Evolutionary conservation across 2,888 invertebrate species (phyloP).

Genomic region (Caenorhabditis sulstoni): DNA sequence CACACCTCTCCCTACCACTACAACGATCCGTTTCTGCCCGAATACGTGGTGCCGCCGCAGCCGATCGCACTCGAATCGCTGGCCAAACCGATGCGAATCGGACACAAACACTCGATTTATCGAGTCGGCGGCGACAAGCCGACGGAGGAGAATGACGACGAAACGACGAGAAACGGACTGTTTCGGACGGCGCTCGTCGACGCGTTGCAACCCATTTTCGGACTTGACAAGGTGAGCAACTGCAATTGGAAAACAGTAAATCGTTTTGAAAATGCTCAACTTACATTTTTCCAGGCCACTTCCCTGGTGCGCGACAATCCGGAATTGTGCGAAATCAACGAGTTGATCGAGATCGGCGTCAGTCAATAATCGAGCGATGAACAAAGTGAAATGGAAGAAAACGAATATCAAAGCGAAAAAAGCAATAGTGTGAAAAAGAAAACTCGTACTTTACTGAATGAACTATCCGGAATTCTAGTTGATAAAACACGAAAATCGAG

Average conservation of each 20-base stretch:
- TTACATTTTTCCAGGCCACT: conserved; percentile 7
- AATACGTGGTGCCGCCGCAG: conserved; percentile 52
- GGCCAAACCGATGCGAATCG: conserved; percentile 35
- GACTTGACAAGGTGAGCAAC: conserved; percentile 35
- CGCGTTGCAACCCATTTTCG: conserved; percentile 42
- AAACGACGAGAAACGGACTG: conserved; percentile 3
- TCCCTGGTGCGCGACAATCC: conserved; percentile 23
- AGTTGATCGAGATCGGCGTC: conserved; percentile 28
- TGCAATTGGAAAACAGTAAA: no score
- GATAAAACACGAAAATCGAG: conserved; percentile 3
- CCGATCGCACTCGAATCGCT: conserved; percentile 28
- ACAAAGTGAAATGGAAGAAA: background rate
- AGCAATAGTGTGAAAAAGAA: background rate
- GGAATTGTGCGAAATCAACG: conserved; percentile 34
- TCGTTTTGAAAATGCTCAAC: background rate
- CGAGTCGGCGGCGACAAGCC: conserved; percentile 39
- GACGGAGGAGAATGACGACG: conserved; percentile 2
- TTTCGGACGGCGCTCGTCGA: conserved; percentile 27
- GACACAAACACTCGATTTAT: conserved; percentile 54
- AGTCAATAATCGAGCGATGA: conserved; percentile 6
- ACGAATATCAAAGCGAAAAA: background rate
- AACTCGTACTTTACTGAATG: background rate
- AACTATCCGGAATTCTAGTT: background rate
- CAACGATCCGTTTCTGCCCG: conserved; percentile 52
- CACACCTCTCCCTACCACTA: conserved; percentile 40